phyloP scores from a whole-genome alignment of 2,113 vertebrate species.

The Puffinus mauretanicus region DNA sequence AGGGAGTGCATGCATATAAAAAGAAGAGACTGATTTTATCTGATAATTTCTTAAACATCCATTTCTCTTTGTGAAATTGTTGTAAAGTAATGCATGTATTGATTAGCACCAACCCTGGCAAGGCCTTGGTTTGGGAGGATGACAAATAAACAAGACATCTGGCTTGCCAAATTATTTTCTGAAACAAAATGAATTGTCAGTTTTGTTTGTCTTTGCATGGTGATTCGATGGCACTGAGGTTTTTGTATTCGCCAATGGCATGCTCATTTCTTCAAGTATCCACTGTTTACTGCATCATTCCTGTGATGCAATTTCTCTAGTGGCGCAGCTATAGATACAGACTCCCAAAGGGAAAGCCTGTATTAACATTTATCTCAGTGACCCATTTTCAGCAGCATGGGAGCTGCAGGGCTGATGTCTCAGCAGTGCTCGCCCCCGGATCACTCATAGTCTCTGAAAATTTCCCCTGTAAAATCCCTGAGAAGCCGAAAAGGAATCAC shows the following conservation, averaged over 20 bases:
- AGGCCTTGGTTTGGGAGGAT: neutral
- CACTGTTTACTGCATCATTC: neutral
- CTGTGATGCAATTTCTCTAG: neutral
- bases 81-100: neutral
- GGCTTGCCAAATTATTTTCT: neutral
- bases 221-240: neutral
- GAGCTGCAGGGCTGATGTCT: neutral
- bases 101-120: neutral
- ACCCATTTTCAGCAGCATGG: neutral
- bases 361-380: neutral
- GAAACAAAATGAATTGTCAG: neutral
- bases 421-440: neutral
- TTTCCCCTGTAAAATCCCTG: neutral
- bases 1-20: neutral
- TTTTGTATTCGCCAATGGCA: neutral
- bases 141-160: neutral
- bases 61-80: neutral
- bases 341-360: neutral
- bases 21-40: neutral
- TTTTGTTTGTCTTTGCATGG: fast-evolving
- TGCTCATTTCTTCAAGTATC: neutral
- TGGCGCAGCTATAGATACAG: neutral
- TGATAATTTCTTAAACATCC: neutral
- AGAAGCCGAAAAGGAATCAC: neutral
- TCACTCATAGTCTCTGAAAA: neutral